Evolutionary conservation across 2,113 vertebrate species (phyloP), one percentile per base, ranked within the genome.

Genomic region (Butastur rufipennis): DNA sequence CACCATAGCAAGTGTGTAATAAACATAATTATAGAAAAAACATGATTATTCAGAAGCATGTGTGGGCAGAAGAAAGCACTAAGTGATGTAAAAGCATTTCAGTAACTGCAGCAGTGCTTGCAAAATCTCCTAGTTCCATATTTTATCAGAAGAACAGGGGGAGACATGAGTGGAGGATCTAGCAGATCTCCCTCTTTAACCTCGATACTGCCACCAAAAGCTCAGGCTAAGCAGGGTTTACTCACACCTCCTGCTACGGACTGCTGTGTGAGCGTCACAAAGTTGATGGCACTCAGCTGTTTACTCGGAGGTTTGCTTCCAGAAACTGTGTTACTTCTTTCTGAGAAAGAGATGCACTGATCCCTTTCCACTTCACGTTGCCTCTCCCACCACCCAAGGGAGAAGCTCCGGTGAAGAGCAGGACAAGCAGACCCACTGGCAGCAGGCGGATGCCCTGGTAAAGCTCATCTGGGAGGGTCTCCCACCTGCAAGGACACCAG

Each of bases 31-130:
- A 86, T 40, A 86, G 83, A 48, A 79, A 68, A 83, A 67, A 91
- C 50, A 38, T 17, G 82, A 70, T 70, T 81, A 86, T 94, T 88
- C 88, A 84, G 66, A 62, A 50, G 85, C 2, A 1, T 0, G 16
- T 70, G 90, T 86, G 95, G 88, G 96, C 70, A 92, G 88, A 53
- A 93, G 67, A 67, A 48, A 88, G 84, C 31, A 26, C 42, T 34
- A 36, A 53, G 18, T 2, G 56, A 56, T 79, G 45, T 22, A 62
- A 89, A 85, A 79, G 27, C 62, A 16, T 50, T 42, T 74, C 65
- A 36, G 82, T 13, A 61, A 83, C 48, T 13, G 40, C 66, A 91
- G 16, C 45, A 85, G 61, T 2, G 6, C 34, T 67, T 65, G 47
- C 45, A 80, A 65, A 55, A 21, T 40, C 87, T 91, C 81, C 79